phyloP scores from a whole-genome alignment of 2,797 vertebrate species.

The Spheniscus humboldti region DNA sequence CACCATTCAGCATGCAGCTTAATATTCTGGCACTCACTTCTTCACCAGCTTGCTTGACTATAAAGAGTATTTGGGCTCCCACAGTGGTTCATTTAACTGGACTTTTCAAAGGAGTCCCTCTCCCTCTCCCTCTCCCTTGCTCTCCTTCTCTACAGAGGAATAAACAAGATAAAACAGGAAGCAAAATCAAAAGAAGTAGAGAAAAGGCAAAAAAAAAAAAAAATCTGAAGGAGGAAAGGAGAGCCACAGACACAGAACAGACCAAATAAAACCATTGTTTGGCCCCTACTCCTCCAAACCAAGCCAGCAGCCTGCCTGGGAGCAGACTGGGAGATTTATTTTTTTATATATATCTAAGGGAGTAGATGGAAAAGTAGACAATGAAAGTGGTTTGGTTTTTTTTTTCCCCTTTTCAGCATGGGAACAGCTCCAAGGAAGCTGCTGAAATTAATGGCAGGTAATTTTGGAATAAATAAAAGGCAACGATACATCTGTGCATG shows the following conservation, averaged over 20 bases:
- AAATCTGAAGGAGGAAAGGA: neutral
- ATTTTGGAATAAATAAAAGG: neutral
- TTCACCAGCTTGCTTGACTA: neutral
- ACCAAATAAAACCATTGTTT: neutral
- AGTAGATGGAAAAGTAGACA: neutral
- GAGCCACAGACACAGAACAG: neutral
- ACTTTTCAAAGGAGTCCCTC: constrained; percentile 24
- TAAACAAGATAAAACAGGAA: constrained; percentile 34
- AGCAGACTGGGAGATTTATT: neutral
- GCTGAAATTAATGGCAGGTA: neutral
- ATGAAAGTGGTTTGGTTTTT: neutral
- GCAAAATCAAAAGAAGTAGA: neutral
- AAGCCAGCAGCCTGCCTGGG: neutral
- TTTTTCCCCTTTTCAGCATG: neutral
- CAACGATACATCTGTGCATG: neutral
- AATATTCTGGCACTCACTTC: neutral
- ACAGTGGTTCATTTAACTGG: constrained; percentile 29
- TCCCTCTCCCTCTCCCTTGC: neutral
- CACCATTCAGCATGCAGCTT: neutral
- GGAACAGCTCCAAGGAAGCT: neutral
- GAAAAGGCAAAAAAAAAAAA: neutral
- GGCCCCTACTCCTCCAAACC: neutral
- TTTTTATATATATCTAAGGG: neutral
- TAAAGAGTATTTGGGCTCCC: neutral
- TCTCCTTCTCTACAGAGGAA: neutral